Evolutionary conservation across 2,797 vertebrate species (phyloP).

Genomic region (Remorina albescens): DNA sequence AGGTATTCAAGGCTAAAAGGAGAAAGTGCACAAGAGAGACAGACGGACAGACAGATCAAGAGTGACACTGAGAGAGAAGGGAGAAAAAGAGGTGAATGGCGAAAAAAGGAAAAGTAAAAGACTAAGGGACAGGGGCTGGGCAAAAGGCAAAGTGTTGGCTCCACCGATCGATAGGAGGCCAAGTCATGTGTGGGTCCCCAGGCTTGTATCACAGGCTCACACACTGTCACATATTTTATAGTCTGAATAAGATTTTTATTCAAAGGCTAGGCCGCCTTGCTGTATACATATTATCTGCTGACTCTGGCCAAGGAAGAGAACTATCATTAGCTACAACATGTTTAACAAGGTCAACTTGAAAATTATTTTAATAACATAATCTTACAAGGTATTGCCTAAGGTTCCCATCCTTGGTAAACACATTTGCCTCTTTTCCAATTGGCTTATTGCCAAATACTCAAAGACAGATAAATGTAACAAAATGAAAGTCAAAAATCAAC

Average conservation of each 20-base stretch:
- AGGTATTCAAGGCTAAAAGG: conserved; percentile 55
- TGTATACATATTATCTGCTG: conserved; percentile 15
- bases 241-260: conserved; percentile 43
- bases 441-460: background rate
- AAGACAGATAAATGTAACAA: background rate
- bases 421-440: background rate
- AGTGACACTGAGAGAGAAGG: conserved; percentile 11
- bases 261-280: conserved; percentile 5
- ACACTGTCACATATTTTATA: conserved; percentile 29
- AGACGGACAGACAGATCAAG: background rate
- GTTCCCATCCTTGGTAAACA: background rate
- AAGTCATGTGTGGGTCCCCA: conserved; percentile 54
- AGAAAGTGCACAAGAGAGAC: conserved; percentile 21
- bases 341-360: background rate
- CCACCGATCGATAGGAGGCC: conserved; percentile 50
- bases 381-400: background rate
- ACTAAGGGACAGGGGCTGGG: conserved; percentile 3
- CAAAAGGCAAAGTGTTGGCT: conserved; percentile 16
- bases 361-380: background rate
- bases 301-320: background rate
- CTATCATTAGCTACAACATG: background rate
- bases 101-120: conserved; percentile 37
- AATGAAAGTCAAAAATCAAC: background rate
- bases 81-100: conserved; percentile 26
- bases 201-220: conserved; percentile 32